phyloP scores from a whole-genome alignment of 2,113 vertebrate species.

The Colossoma macropomum region DNA sequence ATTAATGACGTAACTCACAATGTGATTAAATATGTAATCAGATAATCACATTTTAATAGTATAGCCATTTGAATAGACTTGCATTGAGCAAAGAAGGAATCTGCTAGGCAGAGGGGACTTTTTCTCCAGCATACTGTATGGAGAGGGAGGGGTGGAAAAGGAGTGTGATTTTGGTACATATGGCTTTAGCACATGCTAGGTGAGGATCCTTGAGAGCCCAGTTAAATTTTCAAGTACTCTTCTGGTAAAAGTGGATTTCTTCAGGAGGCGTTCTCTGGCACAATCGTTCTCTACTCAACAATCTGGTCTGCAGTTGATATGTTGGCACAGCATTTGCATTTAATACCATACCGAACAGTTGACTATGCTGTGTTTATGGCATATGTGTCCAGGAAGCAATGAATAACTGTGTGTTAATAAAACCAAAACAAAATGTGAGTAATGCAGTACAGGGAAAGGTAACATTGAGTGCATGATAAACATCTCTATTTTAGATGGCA shows the following conservation, averaged over 20 bases:
- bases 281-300: slow-evolving; percentile 57
- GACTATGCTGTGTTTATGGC: slow-evolving; percentile 10
- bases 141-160: slow-evolving; percentile 22
- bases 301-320: slow-evolving; percentile 68
- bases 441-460: slow-evolving; percentile 47
- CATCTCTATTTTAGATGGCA: slow-evolving; percentile 58
- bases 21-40: neutral
- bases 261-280: slow-evolving; percentile 41
- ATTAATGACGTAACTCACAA: no score
- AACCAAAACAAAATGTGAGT: slow-evolving; percentile 48
- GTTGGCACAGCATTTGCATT: slow-evolving; percentile 48
- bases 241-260: slow-evolving; percentile 54
- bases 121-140: slow-evolving; percentile 24
- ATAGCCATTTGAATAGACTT: neutral
- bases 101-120: slow-evolving; percentile 40
- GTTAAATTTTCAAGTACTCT: slow-evolving; percentile 35
- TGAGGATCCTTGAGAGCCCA: slow-evolving; percentile 39
- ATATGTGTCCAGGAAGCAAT: slow-evolving; percentile 19
- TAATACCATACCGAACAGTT: slow-evolving; percentile 57
- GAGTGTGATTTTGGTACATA: slow-evolving; percentile 39
- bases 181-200: slow-evolving; percentile 30
- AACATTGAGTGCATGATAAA: slow-evolving; percentile 53
- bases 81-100: slow-evolving; percentile 22
- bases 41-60: neutral
- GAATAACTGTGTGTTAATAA: slow-evolving; percentile 45